phyloP scores from a whole-genome alignment of 2,113 vertebrate species.

The Oryzias celebensis region DNA sequence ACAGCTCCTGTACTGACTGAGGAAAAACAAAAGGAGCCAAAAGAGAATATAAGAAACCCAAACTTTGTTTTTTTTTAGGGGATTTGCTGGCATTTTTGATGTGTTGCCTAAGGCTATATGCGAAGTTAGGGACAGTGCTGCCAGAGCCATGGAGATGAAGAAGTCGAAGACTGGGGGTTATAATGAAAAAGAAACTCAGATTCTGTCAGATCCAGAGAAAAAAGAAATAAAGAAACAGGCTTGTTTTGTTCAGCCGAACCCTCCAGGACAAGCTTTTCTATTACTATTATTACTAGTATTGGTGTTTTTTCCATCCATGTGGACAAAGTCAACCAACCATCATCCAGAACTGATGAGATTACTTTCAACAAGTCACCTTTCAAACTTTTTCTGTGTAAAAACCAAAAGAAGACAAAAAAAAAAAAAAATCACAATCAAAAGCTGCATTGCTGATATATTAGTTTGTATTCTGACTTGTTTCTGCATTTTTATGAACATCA shows the following conservation, averaged over 20 bases:
- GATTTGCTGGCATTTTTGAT: slow-evolving; percentile 35
- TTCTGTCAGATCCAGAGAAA: slow-evolving; percentile 13
- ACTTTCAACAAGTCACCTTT: slow-evolving; percentile 1
- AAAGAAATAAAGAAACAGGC: slow-evolving; percentile 5
- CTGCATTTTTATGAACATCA: neutral
- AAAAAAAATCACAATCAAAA: neutral
- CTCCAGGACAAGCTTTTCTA: neutral
- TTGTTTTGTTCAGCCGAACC: slow-evolving; percentile 12
- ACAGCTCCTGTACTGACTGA: neutral
- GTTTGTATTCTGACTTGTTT: neutral
- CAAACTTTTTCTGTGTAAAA: neutral
- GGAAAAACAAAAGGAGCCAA: neutral
- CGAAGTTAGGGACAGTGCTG: slow-evolving; percentile 33
- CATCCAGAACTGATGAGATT: neutral
- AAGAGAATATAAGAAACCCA: slow-evolving; percentile 18
- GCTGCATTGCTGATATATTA: neutral
- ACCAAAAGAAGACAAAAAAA: neutral
- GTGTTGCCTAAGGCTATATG: slow-evolving; percentile 22
- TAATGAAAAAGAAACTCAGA: slow-evolving; percentile 35
- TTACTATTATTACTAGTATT: neutral
- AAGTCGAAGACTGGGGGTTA: neutral
- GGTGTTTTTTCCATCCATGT: neutral
- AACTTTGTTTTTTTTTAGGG: slow-evolving; percentile 27
- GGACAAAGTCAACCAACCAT: slow-evolving; percentile 4
- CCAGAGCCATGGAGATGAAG: slow-evolving; percentile 19